Base-by-base conservation (phyloP, 2,113 vertebrate species). In the Halichoerus grypus region DNA sequence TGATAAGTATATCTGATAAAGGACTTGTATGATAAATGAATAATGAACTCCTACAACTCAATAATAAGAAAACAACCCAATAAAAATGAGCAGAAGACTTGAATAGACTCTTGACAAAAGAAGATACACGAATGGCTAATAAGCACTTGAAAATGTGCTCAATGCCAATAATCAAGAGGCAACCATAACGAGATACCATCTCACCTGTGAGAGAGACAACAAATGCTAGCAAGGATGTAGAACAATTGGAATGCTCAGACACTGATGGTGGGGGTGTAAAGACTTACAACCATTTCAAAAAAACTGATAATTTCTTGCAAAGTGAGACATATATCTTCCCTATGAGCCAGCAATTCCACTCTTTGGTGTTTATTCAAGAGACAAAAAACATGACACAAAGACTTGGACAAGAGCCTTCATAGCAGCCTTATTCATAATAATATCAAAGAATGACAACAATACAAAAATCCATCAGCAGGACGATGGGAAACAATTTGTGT, bases 291-390 rank as follows among this genome's bases (percentile, higher is more conserved):
- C 79, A 21, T 51, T 86, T 86, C 69, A 53, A 80, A 91, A 77
- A 95, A 79, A 80, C 18, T 74, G 65, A 46, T 15, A 91, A 49
- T 67, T 77, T 91, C 49, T 85, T 95, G 31, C 46, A 67, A 95
- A 85, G 57, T 55, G 67, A 69, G 61, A 91, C 6, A 49, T 7
- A 57, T 22, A 69, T 49, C 24, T 95, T 69, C 61, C 49, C 39
- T 22, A 31, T 19, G 39, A 67, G 12, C 22, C 46, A 51, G 16
- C 19, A 77, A 67, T 67, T 79, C 24, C 51, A 91, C 24, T 77
- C 36, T 49, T 79, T 36, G 12, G 36, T 95, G 31, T 69, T 85
- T 69, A 77, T 18, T 1, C 2, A 67, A 95, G 71, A 91, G 24
- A 85, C 85, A 33, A 86, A 69, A 87, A 80, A 79, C 42, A 33